Evolutionary conservation across 2,113 vertebrate genomes (phyloP), one percentile per base, ranked within the genome.

Genomic region (Phycodurus eques): DNA sequence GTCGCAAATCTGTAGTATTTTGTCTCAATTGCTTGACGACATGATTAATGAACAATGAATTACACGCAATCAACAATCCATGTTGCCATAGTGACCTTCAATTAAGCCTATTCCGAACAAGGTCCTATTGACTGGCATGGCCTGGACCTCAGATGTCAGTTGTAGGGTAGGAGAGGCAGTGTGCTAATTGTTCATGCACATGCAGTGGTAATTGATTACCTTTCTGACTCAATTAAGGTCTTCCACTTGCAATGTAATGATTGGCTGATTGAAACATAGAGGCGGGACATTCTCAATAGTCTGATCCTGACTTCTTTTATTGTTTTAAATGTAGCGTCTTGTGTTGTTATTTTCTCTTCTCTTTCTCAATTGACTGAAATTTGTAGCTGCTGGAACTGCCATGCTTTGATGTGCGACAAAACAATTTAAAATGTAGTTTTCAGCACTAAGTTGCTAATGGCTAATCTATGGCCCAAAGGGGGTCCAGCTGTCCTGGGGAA

Each of bases 31-130:
- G 35, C 6, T 39, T 20, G 17, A 20, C 17, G 49, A 51, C 17
- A 51, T 49, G 4, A 17, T 51, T 19, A 7, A 51, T 19, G 6
- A 51, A 51, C 49, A 20, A 51, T 7, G 15, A 10, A 10, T 54
- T 5, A 22, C 20, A n/a, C 2, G 3, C 20, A 54, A n/a, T 54
- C 20, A 54, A 11, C 53, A 54, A 22, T 75, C 80, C 70, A 70
- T 72, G 78, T 87, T 86, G 81, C 82, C 80, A 84, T 75, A 71
- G 57, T 31, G 70, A 76, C 80, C 27, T 67, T 68, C 70, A 33
- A 69, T 77, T 78, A 79, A 78, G 62, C 68, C n/a, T 31, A 79
- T 64, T 54, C 73, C 33, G n/a, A 69, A 77, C 75, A 61, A 72
- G 69, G n/a, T 60, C 19, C 22, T 54, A 88, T 88, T 39, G 89